Conservation (phyloP, 2,797 vertebrate species). For the Acipenser transmontanus region DNA sequence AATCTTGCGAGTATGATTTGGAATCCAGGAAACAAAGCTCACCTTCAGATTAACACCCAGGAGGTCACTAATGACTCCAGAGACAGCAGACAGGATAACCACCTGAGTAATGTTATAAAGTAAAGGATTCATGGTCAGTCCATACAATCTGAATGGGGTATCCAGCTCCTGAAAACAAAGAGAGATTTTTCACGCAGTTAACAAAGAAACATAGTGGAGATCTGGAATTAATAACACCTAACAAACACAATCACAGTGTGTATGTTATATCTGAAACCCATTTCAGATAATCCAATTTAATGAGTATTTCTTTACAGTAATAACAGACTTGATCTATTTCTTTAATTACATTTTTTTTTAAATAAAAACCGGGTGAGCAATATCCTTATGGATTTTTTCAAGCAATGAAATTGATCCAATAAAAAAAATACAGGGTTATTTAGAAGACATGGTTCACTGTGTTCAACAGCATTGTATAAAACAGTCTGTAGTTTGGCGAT, state of each 20-base stretch:
- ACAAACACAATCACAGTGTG: not conserved
- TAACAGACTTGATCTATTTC: too few relatives aligned
- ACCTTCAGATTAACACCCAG: conserved; percentile 98
- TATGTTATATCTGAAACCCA: too few relatives aligned
- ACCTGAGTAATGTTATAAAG: conserved; percentile 98
- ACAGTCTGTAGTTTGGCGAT: too few relatives aligned
- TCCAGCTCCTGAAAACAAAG: conserved; percentile 76
- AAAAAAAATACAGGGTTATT: too few relatives aligned
- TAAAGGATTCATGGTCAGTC: conserved; percentile 94
- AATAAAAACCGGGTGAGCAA: too few relatives aligned
- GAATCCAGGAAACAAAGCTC: conserved; percentile 8
- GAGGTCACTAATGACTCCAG: conserved; percentile 94
- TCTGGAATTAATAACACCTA: not conserved
- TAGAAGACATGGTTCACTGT: too few relatives aligned
- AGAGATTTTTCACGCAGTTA: not conserved
- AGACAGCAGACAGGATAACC: conserved; percentile 94
- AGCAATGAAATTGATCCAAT: too few relatives aligned
- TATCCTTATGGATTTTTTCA: too few relatives aligned
- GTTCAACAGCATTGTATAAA: too few relatives aligned
- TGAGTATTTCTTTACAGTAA: too few relatives aligned
- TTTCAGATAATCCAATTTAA: too few relatives aligned
- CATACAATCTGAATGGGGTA: conserved; percentile 86
- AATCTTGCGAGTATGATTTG: not conserved
- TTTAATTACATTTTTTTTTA: too few relatives aligned
- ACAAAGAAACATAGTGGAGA: conserved; percentile 11